Evolutionary conservation across 1,140 invertebrate genomes (phyloP), one percentile per base, ranked within the genome.

Genomic region (Rhagoletis pomonella): DNA sequence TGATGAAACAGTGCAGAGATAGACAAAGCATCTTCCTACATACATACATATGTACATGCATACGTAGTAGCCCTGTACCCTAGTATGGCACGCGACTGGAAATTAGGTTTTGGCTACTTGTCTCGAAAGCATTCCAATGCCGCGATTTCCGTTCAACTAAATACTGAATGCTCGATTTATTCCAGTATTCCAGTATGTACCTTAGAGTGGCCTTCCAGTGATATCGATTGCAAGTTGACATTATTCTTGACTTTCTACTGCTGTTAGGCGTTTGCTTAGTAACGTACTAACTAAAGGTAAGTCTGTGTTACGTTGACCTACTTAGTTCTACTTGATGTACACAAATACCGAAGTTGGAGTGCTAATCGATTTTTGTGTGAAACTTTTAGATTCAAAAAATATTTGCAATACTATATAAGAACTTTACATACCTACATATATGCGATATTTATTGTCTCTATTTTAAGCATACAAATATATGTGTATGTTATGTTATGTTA

Each of bases 211-310:
- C 55, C 17, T 81, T 81, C 47, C 47, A 81, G 47, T 81, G 9
- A 10, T 81, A 81, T 81, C 55, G 73, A 81, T 81, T 81, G 73
- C 29, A 12, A n/a, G 14, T 42, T 81, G 42, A 29, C 44, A 81
- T 1, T 62, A 0, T 62, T 17, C 60, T 62, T 62, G 60, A 62
- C 3, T 62, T 62, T 62, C 9, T 62, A 17, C 9, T n/a, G 73
- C 73, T 81, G 29, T 81, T 81, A 55, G 73, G 73, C 47, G 73
- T 58, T 12, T 81, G 10, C 44, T 55, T 55, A 55, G n/a, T 81
- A 19, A 0, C 4, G 6, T 4, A 12, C 42, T 73, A 47, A 47
- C 10, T 3, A 42, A 44, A 14, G 10, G 42, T 44, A 17, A 39
- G 42, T 12, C 44, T 17, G n/a, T 47, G n/a, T n/a, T 12, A 58